These are phyloP conservation scores for Falco concolor DNA, from an alignment of 2,797 vertebrate species.

Conservation along the genomic window DNA sequence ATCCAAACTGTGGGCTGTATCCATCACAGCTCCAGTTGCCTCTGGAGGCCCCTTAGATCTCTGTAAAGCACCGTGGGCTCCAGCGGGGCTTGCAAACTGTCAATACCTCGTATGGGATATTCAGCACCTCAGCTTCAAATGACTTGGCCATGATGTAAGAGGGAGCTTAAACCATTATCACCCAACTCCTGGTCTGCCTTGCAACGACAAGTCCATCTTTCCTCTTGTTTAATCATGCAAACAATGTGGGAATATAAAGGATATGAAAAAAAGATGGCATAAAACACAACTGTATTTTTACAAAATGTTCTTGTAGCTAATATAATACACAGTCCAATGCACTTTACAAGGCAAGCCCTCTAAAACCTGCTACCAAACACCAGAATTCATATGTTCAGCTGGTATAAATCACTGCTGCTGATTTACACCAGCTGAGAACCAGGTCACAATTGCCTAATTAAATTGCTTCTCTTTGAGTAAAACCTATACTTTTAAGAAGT, in stretches of 20 bases:
- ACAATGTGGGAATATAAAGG: background rate
- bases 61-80: background rate
- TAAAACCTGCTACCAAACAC: background rate
- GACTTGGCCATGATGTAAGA: background rate
- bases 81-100: background rate
- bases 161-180: background rate
- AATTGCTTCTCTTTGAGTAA: background rate
- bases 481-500: background rate
- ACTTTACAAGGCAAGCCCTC: background rate
- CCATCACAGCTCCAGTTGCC: background rate
- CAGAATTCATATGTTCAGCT: background rate
- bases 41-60: background rate
- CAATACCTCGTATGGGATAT: background rate
- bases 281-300: background rate
- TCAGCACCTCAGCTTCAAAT: background rate
- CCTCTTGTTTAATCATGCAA: background rate
- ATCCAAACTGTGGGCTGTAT: background rate
- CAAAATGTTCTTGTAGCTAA: background rate
- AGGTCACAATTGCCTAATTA: conserved; percentile 21
- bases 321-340: background rate
- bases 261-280: background rate
- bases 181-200: background rate
- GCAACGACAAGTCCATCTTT: background rate
- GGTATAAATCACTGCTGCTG: conserved; percentile 36
- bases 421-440: conserved; percentile 35